phyloP scores from a whole-genome alignment of 2,888 invertebrate species.

The Rhogogaster chlorosoma region DNA sequence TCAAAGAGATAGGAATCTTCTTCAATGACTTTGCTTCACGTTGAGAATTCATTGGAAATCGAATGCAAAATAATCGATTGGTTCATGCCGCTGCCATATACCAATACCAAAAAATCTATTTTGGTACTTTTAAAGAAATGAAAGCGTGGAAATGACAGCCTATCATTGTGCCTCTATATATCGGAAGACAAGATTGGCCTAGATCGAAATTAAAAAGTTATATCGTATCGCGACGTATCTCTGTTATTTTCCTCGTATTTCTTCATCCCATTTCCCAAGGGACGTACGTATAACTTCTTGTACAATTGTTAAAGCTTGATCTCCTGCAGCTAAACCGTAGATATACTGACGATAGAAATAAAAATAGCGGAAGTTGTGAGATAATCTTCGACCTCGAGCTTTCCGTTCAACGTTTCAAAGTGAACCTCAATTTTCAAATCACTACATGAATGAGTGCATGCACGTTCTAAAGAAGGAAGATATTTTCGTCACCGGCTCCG shows the following conservation, averaged over 20 bases:
- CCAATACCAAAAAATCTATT: neutral
- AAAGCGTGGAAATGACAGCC: neutral
- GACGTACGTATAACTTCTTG: conserved; percentile 9
- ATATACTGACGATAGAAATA: neutral
- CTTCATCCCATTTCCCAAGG: neutral
- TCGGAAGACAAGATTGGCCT: neutral
- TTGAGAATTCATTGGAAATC: neutral
- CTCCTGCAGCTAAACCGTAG: neutral
- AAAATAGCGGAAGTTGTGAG: neutral
- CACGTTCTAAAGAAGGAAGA: conserved; percentile 11
- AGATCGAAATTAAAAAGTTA: neutral
- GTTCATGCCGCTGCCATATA: neutral
- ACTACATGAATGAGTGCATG: conserved; percentile 21
- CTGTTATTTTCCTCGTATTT: neutral
- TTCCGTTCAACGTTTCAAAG: conserved; percentile 29
- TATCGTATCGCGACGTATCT: neutral
- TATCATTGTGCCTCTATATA: neutral
- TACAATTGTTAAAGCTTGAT: neutral
- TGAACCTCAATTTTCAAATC: conserved; percentile 45
- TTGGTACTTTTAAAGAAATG: neutral
- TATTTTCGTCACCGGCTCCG: conserved; percentile 39
- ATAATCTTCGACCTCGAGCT: conserved; percentile 10
- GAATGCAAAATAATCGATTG: neutral
- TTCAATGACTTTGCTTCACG: neutral
- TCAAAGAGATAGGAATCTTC: neutral